phyloP scores from a whole-genome alignment of 1,140 invertebrate genomes.

The Apis florea region DNA sequence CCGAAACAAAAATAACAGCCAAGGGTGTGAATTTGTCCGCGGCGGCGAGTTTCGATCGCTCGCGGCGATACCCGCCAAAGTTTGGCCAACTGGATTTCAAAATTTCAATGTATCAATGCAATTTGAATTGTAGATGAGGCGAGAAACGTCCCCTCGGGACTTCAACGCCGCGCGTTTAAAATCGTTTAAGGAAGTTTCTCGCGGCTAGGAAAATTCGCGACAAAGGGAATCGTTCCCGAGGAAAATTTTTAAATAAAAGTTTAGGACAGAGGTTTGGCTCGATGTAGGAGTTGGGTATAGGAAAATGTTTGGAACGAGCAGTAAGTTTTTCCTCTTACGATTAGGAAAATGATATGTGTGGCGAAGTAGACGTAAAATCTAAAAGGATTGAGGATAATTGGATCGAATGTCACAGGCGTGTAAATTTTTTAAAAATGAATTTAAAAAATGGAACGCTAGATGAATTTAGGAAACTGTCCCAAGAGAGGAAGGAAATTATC shows the following conservation, averaged over 20 bases:
- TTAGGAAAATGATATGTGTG: too few species aligned
- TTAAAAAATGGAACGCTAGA: too few species aligned
- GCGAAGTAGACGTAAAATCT: too few species aligned
- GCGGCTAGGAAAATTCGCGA: slow-evolving; percentile 21
- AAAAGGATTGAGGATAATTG: too few species aligned
- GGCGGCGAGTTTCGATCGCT: neutral
- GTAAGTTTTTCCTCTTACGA: too few species aligned
- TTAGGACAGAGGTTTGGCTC: too few species aligned
- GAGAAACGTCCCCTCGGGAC: slow-evolving; percentile 25
- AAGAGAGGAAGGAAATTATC: too few species aligned
- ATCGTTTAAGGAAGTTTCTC: slow-evolving; percentile 63
- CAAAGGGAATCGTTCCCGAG: neutral
- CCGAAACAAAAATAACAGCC: slow-evolving; percentile 20
- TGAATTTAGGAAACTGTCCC: too few species aligned
- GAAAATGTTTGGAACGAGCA: too few species aligned
- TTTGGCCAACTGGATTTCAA: slow-evolving; percentile 63
- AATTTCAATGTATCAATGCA: slow-evolving; percentile 72
- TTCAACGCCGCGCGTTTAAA: slow-evolving; percentile 55
- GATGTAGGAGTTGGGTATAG: too few species aligned
- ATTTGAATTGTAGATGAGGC: slow-evolving; percentile 74
- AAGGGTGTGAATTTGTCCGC: slow-evolving; percentile 31
- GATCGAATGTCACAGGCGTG: too few species aligned
- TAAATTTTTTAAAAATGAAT: too few species aligned
- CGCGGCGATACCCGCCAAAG: slow-evolving; percentile 41
- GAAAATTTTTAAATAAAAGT: neutral